Evolutionary conservation across 2,797 vertebrate species (phyloP).

Genomic region (Sibirionetta formosa): DNA sequence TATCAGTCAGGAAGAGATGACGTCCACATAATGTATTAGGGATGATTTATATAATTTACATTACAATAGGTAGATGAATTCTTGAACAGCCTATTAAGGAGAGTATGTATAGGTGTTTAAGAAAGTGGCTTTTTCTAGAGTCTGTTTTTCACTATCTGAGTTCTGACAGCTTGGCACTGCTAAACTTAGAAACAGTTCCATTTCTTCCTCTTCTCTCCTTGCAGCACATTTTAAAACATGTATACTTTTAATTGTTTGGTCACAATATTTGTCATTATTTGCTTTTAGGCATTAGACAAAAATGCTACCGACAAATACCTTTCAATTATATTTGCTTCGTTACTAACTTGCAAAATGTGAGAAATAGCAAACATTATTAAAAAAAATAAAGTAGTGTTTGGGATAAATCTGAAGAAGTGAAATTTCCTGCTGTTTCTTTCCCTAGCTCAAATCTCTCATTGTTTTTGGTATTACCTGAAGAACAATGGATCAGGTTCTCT

Average conservation of each 20-base stretch:
- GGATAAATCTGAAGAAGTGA: not conserved
- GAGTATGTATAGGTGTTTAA: not conserved
- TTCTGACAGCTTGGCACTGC: slow-evolving; percentile 1
- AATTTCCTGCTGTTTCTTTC: not conserved
- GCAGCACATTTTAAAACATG: not conserved
- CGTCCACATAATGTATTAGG: not conserved
- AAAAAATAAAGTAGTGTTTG: not conserved
- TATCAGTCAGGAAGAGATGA: slow-evolving; percentile 11
- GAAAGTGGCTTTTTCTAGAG: not conserved
- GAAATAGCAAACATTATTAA: not conserved
- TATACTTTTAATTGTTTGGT: not conserved
- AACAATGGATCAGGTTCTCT: not conserved
- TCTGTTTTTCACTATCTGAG: not conserved
- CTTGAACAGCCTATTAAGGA: not conserved
- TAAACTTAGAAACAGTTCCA: not conserved
- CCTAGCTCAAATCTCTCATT: not conserved
- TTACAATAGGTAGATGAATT: slow-evolving; percentile 14
- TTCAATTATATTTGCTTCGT: not conserved
- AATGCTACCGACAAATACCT: not conserved
- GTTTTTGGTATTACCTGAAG: not conserved
- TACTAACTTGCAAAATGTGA: not conserved
- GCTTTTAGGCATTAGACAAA: not conserved
- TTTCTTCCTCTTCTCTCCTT: not conserved
- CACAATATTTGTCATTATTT: slow-evolving; percentile 28
- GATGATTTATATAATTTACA: slow-evolving; percentile 10